These are phyloP conservation scores for Scaptomyza graminum DNA, from an alignment of 1,140 invertebrate genomes.

Conservation along the genomic window DNA sequence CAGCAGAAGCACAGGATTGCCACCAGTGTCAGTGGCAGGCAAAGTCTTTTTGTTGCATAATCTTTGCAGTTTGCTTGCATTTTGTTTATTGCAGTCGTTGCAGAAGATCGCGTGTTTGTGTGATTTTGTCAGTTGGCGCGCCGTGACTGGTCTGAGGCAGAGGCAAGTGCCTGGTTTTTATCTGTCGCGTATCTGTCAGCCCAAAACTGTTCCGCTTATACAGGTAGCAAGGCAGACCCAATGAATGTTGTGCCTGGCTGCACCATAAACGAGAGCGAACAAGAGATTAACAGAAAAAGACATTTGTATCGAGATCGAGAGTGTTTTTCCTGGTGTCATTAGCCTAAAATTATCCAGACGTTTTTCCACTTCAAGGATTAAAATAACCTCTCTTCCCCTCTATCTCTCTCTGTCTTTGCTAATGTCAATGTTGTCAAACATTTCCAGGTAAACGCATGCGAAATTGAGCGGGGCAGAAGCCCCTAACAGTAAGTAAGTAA, in stretches of 20 bases:
- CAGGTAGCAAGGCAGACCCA: conserved; percentile 52
- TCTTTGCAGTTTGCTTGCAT: conserved; percentile 53
- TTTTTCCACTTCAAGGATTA: conserved; percentile 66
- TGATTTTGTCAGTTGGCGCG: conserved; percentile 46
- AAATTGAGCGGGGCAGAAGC: conserved; percentile 58
- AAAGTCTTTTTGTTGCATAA: conserved; percentile 29
- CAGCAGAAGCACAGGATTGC: neutral
- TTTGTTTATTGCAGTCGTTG: conserved; percentile 7
- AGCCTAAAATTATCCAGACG: conserved; percentile 67
- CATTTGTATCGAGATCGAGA: conserved; percentile 43
- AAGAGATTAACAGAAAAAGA: conserved; percentile 16
- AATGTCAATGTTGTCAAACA: conserved; percentile 55
- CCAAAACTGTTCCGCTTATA: conserved; percentile 51
- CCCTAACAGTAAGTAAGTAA: conserved; percentile 4
- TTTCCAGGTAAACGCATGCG: conserved; percentile 63
- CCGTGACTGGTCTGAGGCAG: conserved; percentile 51
- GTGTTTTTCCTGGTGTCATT: conserved; percentile 80
- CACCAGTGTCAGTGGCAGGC: conserved; percentile 16
- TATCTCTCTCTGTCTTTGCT: neutral
- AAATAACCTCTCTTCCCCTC: conserved; percentile 2
- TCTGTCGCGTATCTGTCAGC: conserved; percentile 45
- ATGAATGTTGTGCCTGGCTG: conserved; percentile 60
- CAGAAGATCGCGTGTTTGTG: conserved; percentile 63
- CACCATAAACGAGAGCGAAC: conserved; percentile 50
- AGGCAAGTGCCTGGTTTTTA: conserved; percentile 51